phyloP scores from a whole-genome alignment of 2,888 invertebrate genomes.

The Drosophila kanekoi region DNA sequence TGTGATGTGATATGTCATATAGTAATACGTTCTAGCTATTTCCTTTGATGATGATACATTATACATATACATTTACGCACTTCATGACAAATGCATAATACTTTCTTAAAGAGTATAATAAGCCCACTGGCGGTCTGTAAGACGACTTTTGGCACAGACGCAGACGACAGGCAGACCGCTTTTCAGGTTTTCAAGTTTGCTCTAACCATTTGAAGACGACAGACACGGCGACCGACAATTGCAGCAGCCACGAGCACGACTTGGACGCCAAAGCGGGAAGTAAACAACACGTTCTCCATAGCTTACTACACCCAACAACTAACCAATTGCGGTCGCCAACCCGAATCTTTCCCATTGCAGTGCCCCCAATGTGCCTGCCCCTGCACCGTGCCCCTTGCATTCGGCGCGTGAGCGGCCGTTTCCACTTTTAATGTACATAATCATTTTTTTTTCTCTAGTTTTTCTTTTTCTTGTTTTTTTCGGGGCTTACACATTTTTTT shows the following conservation, averaged over 20 bases:
- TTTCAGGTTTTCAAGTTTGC: constrained; percentile 65
- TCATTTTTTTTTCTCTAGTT: constrained; percentile 63
- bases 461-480: constrained; percentile 46
- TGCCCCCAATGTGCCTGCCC: constrained; percentile 11
- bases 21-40: too few species aligned
- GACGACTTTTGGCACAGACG: constrained; percentile 67
- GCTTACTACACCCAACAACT: constrained; percentile 50
- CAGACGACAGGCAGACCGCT: constrained; percentile 2
- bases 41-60: too few species aligned
- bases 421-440: constrained; percentile 77
- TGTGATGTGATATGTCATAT: too few species aligned
- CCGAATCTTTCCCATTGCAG: constrained; percentile 28
- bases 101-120: constrained; percentile 12
- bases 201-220: constrained; percentile 35
- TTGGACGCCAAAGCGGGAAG: constrained; percentile 66
- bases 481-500: constrained; percentile 45
- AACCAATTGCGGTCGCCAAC: constrained; percentile 68
- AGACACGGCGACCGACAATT: constrained; percentile 54
- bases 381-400: constrained; percentile 5
- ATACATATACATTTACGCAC: too few species aligned
- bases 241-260: constrained; percentile 56
- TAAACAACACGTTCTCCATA: constrained; percentile 61
- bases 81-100: too few species aligned
- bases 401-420: constrained; percentile 74
- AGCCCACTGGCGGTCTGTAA: constrained; percentile 52